Evolutionary conservation across 2,113 vertebrate species (phyloP).

Genomic region (Accipiter cooperii): DNA sequence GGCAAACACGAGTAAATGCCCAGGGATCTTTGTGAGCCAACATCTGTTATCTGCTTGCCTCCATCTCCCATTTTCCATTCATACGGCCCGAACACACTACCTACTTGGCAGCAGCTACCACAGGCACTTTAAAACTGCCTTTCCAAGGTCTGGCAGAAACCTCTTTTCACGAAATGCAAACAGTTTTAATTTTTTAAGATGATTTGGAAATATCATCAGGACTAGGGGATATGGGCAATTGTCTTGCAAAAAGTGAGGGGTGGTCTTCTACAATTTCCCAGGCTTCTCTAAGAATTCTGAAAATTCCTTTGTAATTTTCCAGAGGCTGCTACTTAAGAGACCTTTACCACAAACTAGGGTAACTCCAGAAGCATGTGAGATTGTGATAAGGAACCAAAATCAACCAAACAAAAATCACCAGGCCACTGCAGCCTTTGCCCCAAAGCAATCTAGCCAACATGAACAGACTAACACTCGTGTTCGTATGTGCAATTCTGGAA

Average conservation of each 20-base stretch:
- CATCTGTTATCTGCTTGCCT: background rate
- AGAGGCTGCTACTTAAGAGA: background rate
- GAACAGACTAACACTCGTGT: background rate
- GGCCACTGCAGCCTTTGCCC: background rate
- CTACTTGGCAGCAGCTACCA: background rate
- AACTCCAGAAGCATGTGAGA: background rate
- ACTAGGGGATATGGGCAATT: background rate
- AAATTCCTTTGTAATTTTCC: background rate
- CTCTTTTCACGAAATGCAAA: background rate
- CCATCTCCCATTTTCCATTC: fast-evolving
- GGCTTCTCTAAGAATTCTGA: background rate
- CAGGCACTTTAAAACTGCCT: background rate
- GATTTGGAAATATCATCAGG: background rate
- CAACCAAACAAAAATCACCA: background rate
- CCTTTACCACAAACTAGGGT: background rate
- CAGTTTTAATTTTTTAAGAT: background rate
- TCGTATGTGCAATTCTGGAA: background rate
- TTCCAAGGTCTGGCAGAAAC: background rate
- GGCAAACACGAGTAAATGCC: fast-evolving
- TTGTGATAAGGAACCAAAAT: background rate
- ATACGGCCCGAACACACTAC: background rate
- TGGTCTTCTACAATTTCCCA: background rate
- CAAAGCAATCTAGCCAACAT: background rate
- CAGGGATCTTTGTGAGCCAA: background rate
- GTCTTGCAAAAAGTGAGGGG: background rate